These are phyloP conservation scores for Thunnus thynnus DNA, from an alignment of 2,113 vertebrate genomes.

Conservation along the genomic window DNA sequence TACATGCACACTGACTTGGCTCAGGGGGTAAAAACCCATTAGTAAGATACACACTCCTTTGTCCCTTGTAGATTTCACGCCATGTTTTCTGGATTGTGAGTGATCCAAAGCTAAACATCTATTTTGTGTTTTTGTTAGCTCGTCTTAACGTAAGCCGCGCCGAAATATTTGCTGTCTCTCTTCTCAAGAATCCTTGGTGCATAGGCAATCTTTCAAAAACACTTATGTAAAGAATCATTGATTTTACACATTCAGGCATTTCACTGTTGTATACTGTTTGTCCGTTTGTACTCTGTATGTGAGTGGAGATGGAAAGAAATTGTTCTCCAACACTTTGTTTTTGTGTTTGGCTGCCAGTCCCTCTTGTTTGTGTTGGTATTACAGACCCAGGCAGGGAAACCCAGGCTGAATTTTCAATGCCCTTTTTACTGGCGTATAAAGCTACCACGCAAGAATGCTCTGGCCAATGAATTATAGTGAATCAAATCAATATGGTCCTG, in stretches of 20 bases:
- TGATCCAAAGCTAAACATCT: conserved; percentile 65
- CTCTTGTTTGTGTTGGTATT: conserved; percentile 46
- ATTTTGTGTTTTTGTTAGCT: conserved; percentile 56
- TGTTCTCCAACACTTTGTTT: conserved; percentile 1
- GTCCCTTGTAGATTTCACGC: conserved; percentile 25
- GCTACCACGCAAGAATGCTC: conserved; percentile 17
- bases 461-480: conserved; percentile 48
- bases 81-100: conserved; percentile 55
- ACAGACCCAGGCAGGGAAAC: conserved; percentile 32
- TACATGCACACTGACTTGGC: conserved; percentile 39
- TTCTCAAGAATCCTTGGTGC: conserved; percentile 28
- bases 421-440: conserved; percentile 47
- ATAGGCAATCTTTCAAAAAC: conserved; percentile 25
- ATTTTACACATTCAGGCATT: conserved; percentile 25
- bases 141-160: conserved; percentile 41
- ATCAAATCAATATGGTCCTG: conserved; percentile 66
- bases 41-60: conserved; percentile 51
- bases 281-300: conserved; percentile 20
- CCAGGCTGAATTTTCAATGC: conserved; percentile 20
- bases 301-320: conserved; percentile 1
- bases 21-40: conserved; percentile 54
- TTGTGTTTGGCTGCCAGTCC: conserved; percentile 28
- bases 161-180: conserved; percentile 28
- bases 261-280: conserved; percentile 21
- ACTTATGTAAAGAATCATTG: conserved; percentile 6